Base-by-base conservation (phyloP, 2,797 vertebrate genomes). In the Sphenopsis melanotis region DNA sequence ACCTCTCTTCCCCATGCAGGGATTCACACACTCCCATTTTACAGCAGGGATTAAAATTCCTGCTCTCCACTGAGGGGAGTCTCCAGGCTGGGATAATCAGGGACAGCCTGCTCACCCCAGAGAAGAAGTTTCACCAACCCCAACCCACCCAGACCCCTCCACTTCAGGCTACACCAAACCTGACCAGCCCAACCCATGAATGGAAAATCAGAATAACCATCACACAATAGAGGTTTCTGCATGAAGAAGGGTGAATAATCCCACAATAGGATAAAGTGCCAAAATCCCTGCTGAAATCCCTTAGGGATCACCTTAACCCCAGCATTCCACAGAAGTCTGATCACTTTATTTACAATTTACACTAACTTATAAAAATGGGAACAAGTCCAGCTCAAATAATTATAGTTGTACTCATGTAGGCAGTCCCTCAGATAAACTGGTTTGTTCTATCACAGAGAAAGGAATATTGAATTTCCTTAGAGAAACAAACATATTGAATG, bases 321-420 rank as follows among this genome's bases (percentile, higher is more conserved):
- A 6, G 34, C 36, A 13, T 6, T 66, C 53, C 83, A 83, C 93
- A 68, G n/a, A 69, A 83, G 57, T 12, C 24, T 36, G 27, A 86
- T 32, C 50, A 82, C 63, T 93, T 95, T 44, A 96, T 93, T 95
- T 95, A 86, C 68, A 70, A 95, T 93, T 95, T 94, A 86, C 70
- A 68, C 76, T 27, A 47, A 86, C 90, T 86, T 94, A 68, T 50
- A 93, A 50, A 66, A 81, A 78, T 4, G 30, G 78, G 53, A 83
- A 86, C 80, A 55, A 78, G 78, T 53, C 50, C 75, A 93, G 74
- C 78, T 77, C 69, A 75, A 94, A 90, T 24, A 86, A 88, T 66
- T 84, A 59, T 1, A 68, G 47, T 57, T 63, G 71, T 46, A 47
- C 61, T 90, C 4, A 3, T 81, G 72, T 23, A 70, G 94, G 88